Evolutionary conservation across 2,888 invertebrate genomes (phyloP), one percentile per base, ranked within the genome.

Genomic region (Hemithea aestivaria): DNA sequence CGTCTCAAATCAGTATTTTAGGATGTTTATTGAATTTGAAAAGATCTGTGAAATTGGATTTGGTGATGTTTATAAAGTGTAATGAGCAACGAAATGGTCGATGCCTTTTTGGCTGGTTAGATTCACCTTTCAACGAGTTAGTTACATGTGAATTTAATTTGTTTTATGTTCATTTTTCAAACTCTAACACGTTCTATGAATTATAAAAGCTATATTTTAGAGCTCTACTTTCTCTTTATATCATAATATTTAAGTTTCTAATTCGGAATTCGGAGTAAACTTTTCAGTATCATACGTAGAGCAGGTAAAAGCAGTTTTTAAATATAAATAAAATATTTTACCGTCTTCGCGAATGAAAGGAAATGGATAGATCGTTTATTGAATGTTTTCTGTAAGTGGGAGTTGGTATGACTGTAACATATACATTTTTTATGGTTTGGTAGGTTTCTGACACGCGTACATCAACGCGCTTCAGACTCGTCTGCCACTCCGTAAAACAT

Each of bases 401-500:
- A 57, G 63, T 57, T 47, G 50, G 62, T 59, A 62, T 59, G 61
- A 62, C 54, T 56, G 48, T 56, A 62, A 56, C 54, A 34, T 51
- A 67, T 65, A 67, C 62, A 67, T 58, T 62, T 62, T 56, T 62
- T 55, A 60, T 56, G 58, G 59, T 64, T 64, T 60, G 67, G 46
- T 45, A 34, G 36, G 44, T 65, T 72, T 73, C 77, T 78, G 76
- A 80, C 73, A 73, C 68, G 53, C 63, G 66, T 75, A 74, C 69
- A 71, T 77, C 78, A 79, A 68, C 81, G 69, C 60, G 53, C 50
- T 51, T 61, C 58, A 47, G 60, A 62, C 66, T 66, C 62, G 70
- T 62, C 74, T 68, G 71, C 73, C 74, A 74, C 78, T 82, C 68
- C 77, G 80, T 84, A 78, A 81, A 85, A 84, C 82, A 84, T 84